Base-by-base conservation (phyloP, 2,797 vertebrate species). In the Pipistrellus kuhlii region DNA sequence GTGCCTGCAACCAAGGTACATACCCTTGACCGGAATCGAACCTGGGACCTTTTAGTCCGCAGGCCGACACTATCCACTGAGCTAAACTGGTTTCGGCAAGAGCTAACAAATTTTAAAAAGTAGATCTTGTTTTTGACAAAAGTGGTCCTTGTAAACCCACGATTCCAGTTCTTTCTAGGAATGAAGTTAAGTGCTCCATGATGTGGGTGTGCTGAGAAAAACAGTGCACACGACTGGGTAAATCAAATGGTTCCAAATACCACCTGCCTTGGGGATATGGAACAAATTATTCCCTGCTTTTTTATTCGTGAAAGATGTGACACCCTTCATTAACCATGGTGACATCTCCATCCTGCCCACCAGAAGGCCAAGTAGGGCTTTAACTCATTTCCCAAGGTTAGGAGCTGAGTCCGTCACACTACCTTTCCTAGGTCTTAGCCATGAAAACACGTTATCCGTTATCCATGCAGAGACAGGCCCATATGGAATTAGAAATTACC, bases 71-170 rank as follows among this genome's bases (percentile, higher is more conserved):
- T 41, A 41, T 41, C 38, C 38, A 41, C 38, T 41, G 38, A 41
- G 38, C 38, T 4, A 41, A 41, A 41, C 38, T 6, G 6, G 38
- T 41, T 41, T 41, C 38, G 57, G 57, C 25, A 48, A 44, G 64
- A 75, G 75, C 25, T 51, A 81, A 85, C 55, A 59, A 44, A 68
- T 95, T 88, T 93, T 75, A 73, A 88, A 69, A 66, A 84, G 66
- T 15, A 48, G 51, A 78, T 68, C 82, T 90, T 85, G 89, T 57
- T 83, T 91, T 68, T 55, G 90, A 80, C 10, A 38, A 94, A 75
- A 73, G 12, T 64, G 55, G 69, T 25, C 85, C 35, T n/a, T 81
- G 21, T 30, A 81, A 59, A 59, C 13, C 44, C 7, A 66, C 81
- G 41, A 66, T 85, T 88, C 73, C 35, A 64, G 78, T 20, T 75